These are phyloP conservation scores for Echinops telfairi DNA, from an alignment of 2,113 vertebrate genomes.

Conservation along the genomic window DNA sequence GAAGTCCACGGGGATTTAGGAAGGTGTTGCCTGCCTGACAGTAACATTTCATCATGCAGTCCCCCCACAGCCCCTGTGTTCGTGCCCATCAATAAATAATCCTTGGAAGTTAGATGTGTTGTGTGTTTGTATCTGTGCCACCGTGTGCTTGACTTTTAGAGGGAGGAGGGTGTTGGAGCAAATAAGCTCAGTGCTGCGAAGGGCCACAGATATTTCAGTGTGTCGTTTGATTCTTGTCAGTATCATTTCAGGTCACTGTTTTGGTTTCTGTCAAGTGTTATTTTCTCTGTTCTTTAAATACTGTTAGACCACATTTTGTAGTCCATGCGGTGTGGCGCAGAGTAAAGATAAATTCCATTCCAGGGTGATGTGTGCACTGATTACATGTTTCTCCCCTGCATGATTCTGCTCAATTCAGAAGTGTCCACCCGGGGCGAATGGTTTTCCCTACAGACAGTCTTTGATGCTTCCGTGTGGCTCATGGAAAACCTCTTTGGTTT, in stretches of 20 bases:
- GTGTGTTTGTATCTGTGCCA: conserved; percentile 56
- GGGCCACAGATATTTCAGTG: conserved; percentile 47
- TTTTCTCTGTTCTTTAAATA: conserved; percentile 76
- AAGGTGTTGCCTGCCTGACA: not conserved
- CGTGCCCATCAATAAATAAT: conserved; percentile 32
- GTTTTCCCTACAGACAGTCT: not conserved
- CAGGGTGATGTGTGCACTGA: conserved; percentile 74
- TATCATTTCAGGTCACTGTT: conserved; percentile 79
- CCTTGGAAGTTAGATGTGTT: conserved; percentile 9
- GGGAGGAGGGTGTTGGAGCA: conserved; percentile 16
- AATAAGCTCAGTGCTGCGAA: not conserved
- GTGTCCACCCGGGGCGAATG: conserved; percentile 30
- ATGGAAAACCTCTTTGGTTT: conserved; percentile 62
- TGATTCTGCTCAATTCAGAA: conserved; percentile 67
- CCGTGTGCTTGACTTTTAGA: conserved; percentile 50
- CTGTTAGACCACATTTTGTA: conserved; percentile 54
- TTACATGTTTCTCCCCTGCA: conserved; percentile 72
- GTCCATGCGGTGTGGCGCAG: conserved; percentile 43
- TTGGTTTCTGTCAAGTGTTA: conserved; percentile 79
- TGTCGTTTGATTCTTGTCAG: conserved; percentile 61
- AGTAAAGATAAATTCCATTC: conserved; percentile 74
- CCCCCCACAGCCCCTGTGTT: not conserved
- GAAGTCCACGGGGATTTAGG: not conserved
- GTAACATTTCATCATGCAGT: conserved; percentile 1
- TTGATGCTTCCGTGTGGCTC: conserved; percentile 69